phyloP scores from a whole-genome alignment of 1,140 invertebrate species.

The Bombyx mandarina region DNA sequence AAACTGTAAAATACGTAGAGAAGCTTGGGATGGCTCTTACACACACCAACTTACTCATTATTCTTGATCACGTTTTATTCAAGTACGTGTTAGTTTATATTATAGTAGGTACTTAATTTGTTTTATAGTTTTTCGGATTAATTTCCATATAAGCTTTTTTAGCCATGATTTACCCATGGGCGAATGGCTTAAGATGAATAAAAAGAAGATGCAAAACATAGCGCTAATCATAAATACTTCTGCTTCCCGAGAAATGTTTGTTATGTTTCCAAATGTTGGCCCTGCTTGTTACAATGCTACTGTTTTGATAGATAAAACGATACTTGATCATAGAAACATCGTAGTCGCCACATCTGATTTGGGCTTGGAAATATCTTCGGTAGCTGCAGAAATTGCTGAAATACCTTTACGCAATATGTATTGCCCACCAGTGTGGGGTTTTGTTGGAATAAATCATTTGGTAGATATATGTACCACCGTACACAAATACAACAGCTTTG shows the following conservation, averaged over 20 bases:
- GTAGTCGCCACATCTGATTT: slow-evolving; percentile 66
- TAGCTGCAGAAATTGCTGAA: slow-evolving; percentile 48
- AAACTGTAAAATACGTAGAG: slow-evolving; percentile 43
- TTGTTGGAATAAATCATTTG: slow-evolving; percentile 66
- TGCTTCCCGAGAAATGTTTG: slow-evolving; percentile 42
- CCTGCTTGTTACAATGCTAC: slow-evolving; percentile 68
- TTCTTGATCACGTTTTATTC: slow-evolving; percentile 51
- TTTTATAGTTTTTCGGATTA: slow-evolving; percentile 2
- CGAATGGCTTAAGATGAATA: slow-evolving; percentile 47
- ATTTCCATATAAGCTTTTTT: slow-evolving; percentile 18
- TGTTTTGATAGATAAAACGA: slow-evolving; percentile 44
- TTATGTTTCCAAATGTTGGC: slow-evolving; percentile 63
- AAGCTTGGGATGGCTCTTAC: slow-evolving; percentile 56
- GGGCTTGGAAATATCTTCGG: slow-evolving; percentile 48
- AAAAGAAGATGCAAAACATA: slow-evolving; percentile 39
- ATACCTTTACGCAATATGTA: slow-evolving; percentile 57
- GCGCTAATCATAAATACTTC: slow-evolving; percentile 57
- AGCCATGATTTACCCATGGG: slow-evolving; percentile 37
- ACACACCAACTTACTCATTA: slow-evolving; percentile 42
- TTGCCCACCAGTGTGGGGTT: slow-evolving; percentile 72
- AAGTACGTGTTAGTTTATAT: slow-evolving; percentile 27
- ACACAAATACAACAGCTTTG: slow-evolving; percentile 56
- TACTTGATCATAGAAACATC: slow-evolving; percentile 55
- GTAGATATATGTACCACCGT: slow-evolving; percentile 61
- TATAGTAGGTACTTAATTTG: neutral